phyloP scores from a whole-genome alignment of 2,888 invertebrate species.

The Junonia oenone region DNA sequence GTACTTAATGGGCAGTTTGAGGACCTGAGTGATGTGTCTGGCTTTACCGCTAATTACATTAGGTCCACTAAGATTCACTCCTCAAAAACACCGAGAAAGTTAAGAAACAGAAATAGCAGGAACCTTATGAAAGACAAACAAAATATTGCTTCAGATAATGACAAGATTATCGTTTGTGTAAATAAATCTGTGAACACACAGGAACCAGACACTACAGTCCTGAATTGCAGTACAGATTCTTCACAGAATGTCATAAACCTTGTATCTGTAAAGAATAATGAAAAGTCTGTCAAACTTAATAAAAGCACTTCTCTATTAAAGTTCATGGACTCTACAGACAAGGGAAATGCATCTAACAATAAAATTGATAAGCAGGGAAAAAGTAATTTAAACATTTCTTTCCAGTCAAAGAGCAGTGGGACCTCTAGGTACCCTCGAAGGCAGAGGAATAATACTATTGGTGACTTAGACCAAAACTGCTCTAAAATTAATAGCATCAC shows the following conservation, averaged over 20 bases:
- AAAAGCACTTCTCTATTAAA: conserved; percentile 58
- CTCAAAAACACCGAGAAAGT: conserved; percentile 50
- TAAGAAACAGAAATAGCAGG: conserved; percentile 49
- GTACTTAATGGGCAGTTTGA: conserved; percentile 58
- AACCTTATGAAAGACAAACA: conserved; percentile 52
- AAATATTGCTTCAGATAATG: conserved; percentile 35
- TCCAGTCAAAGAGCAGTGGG: conserved; percentile 48
- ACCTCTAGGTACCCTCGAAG: conserved; percentile 61
- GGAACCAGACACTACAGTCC: conserved; percentile 33
- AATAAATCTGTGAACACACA: conserved; percentile 55
- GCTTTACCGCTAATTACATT: conserved; percentile 72
- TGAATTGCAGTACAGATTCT: conserved; percentile 61
- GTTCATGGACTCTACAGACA: conserved; percentile 46
- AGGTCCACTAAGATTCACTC: conserved; percentile 65
- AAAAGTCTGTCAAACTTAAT: conserved; percentile 41
- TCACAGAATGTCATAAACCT: conserved; percentile 61
- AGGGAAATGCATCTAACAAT: conserved; percentile 26
- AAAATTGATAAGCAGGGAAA: conserved; percentile 32
- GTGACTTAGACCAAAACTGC: conserved; percentile 25
- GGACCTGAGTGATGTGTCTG: conserved; percentile 70
- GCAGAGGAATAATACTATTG: conserved; percentile 38
- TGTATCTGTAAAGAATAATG: conserved; percentile 46
- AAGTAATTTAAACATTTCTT: conserved; percentile 48
- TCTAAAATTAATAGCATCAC: conserved; percentile 16
- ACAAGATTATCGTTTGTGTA: conserved; percentile 49